These are phyloP conservation scores for Polypedilum pembai DNA, from an alignment of 1,140 invertebrate species.

Conservation along the genomic window DNA sequence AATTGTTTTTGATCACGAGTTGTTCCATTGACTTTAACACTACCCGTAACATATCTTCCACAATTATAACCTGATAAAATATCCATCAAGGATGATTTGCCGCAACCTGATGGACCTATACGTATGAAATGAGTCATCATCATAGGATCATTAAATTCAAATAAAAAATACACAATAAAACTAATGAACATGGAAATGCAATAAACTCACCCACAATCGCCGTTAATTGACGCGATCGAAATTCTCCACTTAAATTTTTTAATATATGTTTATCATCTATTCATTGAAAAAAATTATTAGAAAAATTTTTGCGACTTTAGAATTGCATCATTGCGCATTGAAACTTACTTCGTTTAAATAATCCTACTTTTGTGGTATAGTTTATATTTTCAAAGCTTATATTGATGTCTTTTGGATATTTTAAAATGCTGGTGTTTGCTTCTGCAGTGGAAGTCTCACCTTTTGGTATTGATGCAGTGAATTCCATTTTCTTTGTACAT, in stretches of 20 bases:
- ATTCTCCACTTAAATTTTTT: slow-evolving; percentile 47
- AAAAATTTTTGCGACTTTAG: slow-evolving; percentile 9
- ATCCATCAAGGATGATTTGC: slow-evolving; percentile 74
- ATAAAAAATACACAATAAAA: not conserved
- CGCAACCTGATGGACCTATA: slow-evolving; percentile 78
- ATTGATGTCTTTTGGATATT: slow-evolving; percentile 35
- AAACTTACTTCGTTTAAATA: slow-evolving; percentile 38
- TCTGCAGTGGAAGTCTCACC: no score
- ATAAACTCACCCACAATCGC: slow-evolving; percentile 55
- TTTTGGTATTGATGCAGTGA: no score
- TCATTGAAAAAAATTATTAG: slow-evolving; percentile 34
- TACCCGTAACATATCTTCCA: slow-evolving; percentile 36
- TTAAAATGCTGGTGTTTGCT: not conserved
- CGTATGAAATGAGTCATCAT: slow-evolving; percentile 35
- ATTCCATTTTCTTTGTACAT: no score
- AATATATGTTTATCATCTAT: slow-evolving; percentile 51
- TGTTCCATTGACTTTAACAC: slow-evolving; percentile 60
- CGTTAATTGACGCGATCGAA: slow-evolving; percentile 52
- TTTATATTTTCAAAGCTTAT: slow-evolving; percentile 39
- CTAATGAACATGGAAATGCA: not conserved
- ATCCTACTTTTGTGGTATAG: slow-evolving; percentile 36
- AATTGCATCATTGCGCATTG: slow-evolving; percentile 13
- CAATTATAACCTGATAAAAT: slow-evolving; percentile 62
- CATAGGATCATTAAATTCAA: not conserved
- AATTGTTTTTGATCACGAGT: slow-evolving; percentile 66